Evolutionary conservation across 1,140 invertebrate species (phyloP), one percentile per base, ranked within the genome.

Genomic region (Proctacanthus coquilletti): DNA sequence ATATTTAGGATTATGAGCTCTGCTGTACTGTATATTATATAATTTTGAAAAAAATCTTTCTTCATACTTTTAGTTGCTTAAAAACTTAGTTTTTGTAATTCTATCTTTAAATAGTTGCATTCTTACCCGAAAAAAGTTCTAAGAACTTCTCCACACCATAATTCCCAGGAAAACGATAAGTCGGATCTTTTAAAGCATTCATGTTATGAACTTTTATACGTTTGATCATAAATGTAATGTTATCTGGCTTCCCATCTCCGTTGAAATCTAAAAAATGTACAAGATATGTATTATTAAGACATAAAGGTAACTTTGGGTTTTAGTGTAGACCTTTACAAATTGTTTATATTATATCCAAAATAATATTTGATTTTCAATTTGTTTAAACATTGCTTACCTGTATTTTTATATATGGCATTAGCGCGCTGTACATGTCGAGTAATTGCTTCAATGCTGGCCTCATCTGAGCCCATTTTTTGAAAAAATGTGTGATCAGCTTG

Each of bases 181-280:
- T 71, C 2, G 80, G 75, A 63, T 87, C 85, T 43, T 77, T 78
- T 31, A 85, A 62, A 21, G 83, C 77, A 44, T 87, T 79, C 48
- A 74, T 70, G 17, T 84, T 84, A 62, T 93, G 85, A 13, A 94
- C 84, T 65, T 94, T 94, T 45, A 95, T 86, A 42, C 88, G 71
- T 64, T 95, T 95, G 47, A 95, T 93, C 81, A 93, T 89, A 58
- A 95, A 94, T 36, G 81, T 86, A 46, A 95, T 92, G 58, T 89
- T 88, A 61, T 95, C 89, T 3, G 85, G 70, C 55, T 78, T 75
- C 3, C 84, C 84, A 57, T 93, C 86, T 61, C 81, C 78, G 64
- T 94, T 88, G 58, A 95, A 95, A 69, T 95, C 89, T 89, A 65
- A 44, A 71, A 74, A 45, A n/a, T n/a, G n/a, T n/a, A n/a, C n/a